Evolutionary conservation across 2,888 invertebrate genomes (phyloP).

Genomic region (Ormyrus labotus): DNA sequence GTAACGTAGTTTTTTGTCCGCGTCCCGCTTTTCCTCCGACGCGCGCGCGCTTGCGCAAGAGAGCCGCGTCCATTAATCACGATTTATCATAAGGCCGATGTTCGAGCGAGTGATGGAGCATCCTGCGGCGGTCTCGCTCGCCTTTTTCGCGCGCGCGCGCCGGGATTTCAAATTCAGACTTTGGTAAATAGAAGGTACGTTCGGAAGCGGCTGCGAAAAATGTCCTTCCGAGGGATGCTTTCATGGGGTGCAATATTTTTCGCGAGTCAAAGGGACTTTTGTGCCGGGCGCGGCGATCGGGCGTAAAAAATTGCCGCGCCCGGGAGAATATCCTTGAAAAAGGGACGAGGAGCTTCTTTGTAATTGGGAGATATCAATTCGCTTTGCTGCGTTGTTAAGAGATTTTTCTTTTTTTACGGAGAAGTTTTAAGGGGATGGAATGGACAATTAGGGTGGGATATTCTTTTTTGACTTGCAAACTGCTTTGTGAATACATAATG

Average conservation of each 20-base stretch:
- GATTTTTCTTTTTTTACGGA: too few species aligned
- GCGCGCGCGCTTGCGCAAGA: too few species aligned
- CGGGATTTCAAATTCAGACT: background rate
- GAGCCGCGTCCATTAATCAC: constrained; percentile 23
- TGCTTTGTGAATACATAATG: too few species aligned
- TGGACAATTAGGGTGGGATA: too few species aligned
- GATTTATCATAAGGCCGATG: constrained; percentile 31
- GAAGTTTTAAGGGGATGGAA: too few species aligned
- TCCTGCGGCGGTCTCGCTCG: background rate
- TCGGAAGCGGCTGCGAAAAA: background rate
- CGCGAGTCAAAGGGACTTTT: too few species aligned
- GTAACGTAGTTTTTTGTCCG: constrained; percentile 8
- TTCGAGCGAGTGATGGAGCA: constrained; percentile 7
- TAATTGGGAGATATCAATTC: too few species aligned
- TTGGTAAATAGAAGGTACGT: background rate
- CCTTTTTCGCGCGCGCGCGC: background rate
- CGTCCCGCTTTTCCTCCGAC: background rate
- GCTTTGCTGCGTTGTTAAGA: background rate
- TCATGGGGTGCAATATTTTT: too few species aligned
- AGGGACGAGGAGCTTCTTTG: background rate
- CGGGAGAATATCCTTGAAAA: background rate
- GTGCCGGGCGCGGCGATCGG: too few species aligned
- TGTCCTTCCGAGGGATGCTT: too few species aligned
- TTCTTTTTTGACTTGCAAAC: too few species aligned
- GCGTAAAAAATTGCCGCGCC: too few species aligned